These are phyloP conservation scores for Cantharis rustica DNA, from an alignment of 2,888 invertebrate genomes.

Conservation along the genomic window DNA sequence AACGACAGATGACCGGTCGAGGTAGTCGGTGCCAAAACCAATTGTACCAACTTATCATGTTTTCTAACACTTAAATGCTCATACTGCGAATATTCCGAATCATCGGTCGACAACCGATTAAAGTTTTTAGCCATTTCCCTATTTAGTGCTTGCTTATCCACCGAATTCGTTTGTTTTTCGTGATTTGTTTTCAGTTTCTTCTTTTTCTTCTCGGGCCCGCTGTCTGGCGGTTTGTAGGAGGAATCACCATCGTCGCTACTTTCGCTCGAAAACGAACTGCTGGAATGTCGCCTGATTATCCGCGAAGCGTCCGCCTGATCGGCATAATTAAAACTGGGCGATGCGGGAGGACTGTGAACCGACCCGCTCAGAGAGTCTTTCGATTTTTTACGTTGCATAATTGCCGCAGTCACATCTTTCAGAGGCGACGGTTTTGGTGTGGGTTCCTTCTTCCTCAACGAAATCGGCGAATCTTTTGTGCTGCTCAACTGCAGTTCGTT, in stretches of 20 bases:
- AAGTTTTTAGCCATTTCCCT: conserved; percentile 34
- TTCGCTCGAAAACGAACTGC: conserved; percentile 73
- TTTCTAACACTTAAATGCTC: conserved; percentile 64
- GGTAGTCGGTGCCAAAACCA: conserved; percentile 54
- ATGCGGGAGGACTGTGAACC: conserved; percentile 57
- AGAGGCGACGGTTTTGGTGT: conserved; percentile 4
- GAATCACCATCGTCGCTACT: conserved; percentile 30
- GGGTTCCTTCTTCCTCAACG: conserved; percentile 56
- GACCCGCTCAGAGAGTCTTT: conserved; percentile 52
- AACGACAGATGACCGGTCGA: background rate
- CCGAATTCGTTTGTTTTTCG: background rate
- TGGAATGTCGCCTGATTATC: conserved; percentile 81
- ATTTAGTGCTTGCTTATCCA: conserved; percentile 15
- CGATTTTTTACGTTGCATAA: conserved; percentile 50
- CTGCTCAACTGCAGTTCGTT: conserved; percentile 49
- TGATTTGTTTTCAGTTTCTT: background rate
- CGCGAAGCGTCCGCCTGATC: conserved; percentile 72
- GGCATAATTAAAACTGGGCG: conserved; percentile 66
- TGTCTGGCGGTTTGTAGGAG: background rate
- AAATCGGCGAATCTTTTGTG: conserved; percentile 54
- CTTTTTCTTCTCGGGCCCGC: background rate
- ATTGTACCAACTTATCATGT: conserved; percentile 66
- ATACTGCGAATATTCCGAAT: conserved; percentile 41
- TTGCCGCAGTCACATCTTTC: conserved; percentile 27
- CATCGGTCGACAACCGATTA: conserved; percentile 33